These are phyloP conservation scores for Argyra leucocephala DNA, from an alignment of 2,888 invertebrate species.

Conservation along the genomic window DNA sequence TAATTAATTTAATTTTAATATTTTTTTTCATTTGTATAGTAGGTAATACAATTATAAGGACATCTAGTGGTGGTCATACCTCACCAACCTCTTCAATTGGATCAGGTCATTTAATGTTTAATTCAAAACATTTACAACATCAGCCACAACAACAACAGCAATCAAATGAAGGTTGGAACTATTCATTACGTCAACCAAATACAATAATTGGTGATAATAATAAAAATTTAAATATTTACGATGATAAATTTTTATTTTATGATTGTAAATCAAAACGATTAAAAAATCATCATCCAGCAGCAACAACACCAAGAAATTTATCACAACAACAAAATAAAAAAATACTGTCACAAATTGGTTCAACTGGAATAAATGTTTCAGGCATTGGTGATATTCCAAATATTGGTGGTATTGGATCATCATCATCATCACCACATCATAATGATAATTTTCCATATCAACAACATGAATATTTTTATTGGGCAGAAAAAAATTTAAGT, in stretches of 20 bases:
- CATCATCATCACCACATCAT: neutral
- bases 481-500: slow-evolving; percentile 40
- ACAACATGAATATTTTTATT: slow-evolving; percentile 39
- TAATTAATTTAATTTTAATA: too few relatives aligned
- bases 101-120: slow-evolving; percentile 40
- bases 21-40: neutral
- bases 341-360: too few relatives aligned
- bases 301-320: slow-evolving; percentile 15
- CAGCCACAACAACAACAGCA: slow-evolving; percentile 17
- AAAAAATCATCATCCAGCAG: slow-evolving; percentile 19
- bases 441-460: slow-evolving; percentile 2
- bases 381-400: neutral
- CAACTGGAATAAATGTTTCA: neutral
- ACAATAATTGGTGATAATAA: slow-evolving; percentile 15
- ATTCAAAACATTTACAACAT: slow-evolving; percentile 30
- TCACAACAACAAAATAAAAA: neutral
- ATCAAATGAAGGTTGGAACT: slow-evolving; percentile 1
- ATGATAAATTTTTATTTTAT: slow-evolving; percentile 22
- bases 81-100: slow-evolving; percentile 42
- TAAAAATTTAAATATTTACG: slow-evolving; percentile 21
- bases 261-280: slow-evolving; percentile 23
- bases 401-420: too few relatives aligned
- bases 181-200: slow-evolving; percentile 11
- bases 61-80: slow-evolving; percentile 36
- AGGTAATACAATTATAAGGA: slow-evolving; percentile 19